Conservation (phyloP, 2,113 vertebrate genomes). For the Himantopus leucocephalus region DNA sequence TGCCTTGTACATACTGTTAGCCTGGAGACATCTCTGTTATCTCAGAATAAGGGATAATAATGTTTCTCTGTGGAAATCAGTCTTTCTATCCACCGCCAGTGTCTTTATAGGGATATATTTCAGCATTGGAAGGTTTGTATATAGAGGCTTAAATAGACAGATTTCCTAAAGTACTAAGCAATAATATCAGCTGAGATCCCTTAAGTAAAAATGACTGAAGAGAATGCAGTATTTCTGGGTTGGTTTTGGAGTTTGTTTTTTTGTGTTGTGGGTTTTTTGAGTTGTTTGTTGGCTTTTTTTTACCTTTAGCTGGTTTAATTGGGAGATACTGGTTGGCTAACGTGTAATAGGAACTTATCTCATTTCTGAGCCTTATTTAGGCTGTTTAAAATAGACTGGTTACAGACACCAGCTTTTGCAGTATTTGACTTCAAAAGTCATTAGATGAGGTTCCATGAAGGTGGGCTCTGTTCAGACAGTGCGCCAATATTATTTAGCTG, state of each 20-base stretch:
- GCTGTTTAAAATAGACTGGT: not conserved
- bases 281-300: no score
- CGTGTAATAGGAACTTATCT: not conserved
- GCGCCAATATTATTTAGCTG: not conserved
- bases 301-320: not conserved
- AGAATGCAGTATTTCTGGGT: not conserved
- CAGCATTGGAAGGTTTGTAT: not conserved
- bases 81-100: not conserved
- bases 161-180: not conserved
- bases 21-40: not conserved
- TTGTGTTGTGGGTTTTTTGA: not conserved
- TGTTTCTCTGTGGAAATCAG: constrained; percentile 8
- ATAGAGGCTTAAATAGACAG: not conserved
- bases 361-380: not conserved
- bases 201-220: not conserved
- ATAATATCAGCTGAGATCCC: not conserved
- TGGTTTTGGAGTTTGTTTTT: not conserved
- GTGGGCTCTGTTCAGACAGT: not conserved
- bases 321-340: not conserved
- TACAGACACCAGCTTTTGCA: not conserved
- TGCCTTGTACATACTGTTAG: not conserved
- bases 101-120: constrained; percentile 5
- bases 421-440: not conserved
- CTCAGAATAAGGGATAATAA: not conserved
- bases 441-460: not conserved